Conservation (phyloP, 2,888 invertebrate species). For the Meloe dianella region DNA sequence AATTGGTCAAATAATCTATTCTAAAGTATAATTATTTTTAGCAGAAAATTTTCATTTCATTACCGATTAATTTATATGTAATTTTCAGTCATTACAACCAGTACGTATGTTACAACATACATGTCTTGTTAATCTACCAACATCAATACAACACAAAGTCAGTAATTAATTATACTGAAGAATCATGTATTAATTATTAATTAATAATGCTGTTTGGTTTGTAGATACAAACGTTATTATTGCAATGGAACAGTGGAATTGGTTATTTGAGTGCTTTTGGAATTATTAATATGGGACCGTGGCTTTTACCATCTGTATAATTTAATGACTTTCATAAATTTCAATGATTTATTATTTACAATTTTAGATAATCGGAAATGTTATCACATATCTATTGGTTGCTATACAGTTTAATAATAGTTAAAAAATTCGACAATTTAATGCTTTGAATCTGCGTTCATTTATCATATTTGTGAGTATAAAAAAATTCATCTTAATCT, state of each 20-base stretch:
- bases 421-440: neutral
- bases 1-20: slow-evolving; percentile 31
- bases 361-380: slow-evolving; percentile 15
- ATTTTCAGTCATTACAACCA: slow-evolving; percentile 14
- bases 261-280: slow-evolving; percentile 17
- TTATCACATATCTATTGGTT: slow-evolving; percentile 17
- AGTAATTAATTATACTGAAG: too few relatives aligned
- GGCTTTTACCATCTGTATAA: slow-evolving; percentile 14
- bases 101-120: slow-evolving; percentile 26
- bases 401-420: slow-evolving; percentile 11
- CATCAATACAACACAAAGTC: slow-evolving; percentile 14
- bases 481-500: neutral
- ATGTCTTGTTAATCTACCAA: slow-evolving; percentile 3
- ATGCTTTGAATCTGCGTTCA: neutral
- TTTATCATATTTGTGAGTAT: neutral
- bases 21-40: slow-evolving; percentile 2
- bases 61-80: neutral
- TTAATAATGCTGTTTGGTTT: neutral
- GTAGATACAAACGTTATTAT: slow-evolving; percentile 13
- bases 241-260: slow-evolving; percentile 13
- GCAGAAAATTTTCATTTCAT: neutral
- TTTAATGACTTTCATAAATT: neutral
- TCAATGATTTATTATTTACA: neutral
- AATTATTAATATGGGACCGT: slow-evolving; percentile 7
- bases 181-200: too few relatives aligned